Conservation (phyloP, 2,113 vertebrate species). For the Tenrec ecaudatus region DNA sequence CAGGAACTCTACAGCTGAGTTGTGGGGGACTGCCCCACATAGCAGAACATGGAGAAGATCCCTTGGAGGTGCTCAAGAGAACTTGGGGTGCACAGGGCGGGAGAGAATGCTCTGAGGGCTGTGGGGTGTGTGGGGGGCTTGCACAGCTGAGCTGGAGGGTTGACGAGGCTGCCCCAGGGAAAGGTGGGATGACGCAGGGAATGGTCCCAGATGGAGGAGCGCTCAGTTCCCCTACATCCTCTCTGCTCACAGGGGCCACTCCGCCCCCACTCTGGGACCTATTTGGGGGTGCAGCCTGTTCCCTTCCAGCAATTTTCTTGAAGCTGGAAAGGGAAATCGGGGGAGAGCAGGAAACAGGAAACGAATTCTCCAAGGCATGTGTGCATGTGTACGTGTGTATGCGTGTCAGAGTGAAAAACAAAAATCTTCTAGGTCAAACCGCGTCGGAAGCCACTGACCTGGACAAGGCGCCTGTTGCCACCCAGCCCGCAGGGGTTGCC, state of each 20-base stretch:
- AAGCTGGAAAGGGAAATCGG: not conserved
- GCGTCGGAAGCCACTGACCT: not conserved
- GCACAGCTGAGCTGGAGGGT: not conserved
- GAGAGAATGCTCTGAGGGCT: not conserved
- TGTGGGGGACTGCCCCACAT: not conserved
- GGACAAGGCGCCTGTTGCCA: too few relatives aligned
- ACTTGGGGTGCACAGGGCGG: not conserved
- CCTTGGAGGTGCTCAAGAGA: not conserved
- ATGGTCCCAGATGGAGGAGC: not conserved
- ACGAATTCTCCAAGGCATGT: not conserved
- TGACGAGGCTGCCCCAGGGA: too few relatives aligned
- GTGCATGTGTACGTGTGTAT: not conserved
- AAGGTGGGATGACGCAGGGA: not conserved
- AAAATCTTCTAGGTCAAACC: not conserved
- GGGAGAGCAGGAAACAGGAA: not conserved
- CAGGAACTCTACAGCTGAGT: not conserved
- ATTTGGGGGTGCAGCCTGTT: not conserved
- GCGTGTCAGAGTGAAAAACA: not conserved
- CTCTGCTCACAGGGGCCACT: not conserved
- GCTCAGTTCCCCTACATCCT: not conserved
- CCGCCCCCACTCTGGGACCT: not conserved
- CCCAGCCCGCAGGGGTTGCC: not conserved
- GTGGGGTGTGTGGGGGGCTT: too few relatives aligned
- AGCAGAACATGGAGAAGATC: not conserved
- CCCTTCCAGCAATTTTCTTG: not conserved